Evolutionary conservation across 2,888 invertebrate genomes (phyloP).

Genomic region (Diaphora mendica): DNA sequence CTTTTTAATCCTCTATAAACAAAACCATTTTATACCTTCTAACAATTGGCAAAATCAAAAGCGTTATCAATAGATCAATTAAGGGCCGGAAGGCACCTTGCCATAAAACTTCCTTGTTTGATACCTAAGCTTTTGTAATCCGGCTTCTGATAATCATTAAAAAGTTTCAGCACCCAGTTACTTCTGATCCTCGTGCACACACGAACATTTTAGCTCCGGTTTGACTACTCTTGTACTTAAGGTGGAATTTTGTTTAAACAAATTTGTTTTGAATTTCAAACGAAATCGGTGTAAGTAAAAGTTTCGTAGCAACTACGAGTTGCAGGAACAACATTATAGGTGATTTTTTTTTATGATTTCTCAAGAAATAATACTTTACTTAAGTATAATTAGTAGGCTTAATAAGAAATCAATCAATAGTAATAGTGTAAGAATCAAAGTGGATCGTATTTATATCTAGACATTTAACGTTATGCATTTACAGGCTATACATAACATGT

Average conservation of each 20-base stretch:
- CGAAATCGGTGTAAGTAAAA: conserved; percentile 5
- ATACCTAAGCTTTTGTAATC: conserved; percentile 38
- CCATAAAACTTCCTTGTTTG: conserved; percentile 34
- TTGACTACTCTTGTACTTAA: conserved; percentile 3
- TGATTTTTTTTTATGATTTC: background rate
- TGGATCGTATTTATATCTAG: too few species aligned
- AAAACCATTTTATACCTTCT: background rate
- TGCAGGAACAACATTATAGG: background rate
- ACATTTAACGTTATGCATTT: too few species aligned
- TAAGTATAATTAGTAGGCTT: too few species aligned
- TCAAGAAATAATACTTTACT: background rate
- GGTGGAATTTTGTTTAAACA: conserved; percentile 10
- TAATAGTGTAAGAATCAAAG: too few species aligned
- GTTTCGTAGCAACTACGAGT: background rate
- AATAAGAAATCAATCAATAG: too few species aligned
- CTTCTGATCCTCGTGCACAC: conserved; percentile 25
- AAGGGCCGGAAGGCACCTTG: conserved; percentile 38
- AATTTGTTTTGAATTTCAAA: background rate
- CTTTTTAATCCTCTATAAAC: background rate
- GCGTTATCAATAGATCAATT: conserved; percentile 51
- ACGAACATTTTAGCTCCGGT: conserved; percentile 4
- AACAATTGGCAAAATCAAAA: conserved; percentile 38
- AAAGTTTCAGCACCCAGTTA: conserved; percentile 36
- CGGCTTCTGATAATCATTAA: conserved; percentile 43
- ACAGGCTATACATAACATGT: too few species aligned